Conservation (phyloP, 2,113 vertebrate genomes). For the Chionomys nivalis region DNA sequence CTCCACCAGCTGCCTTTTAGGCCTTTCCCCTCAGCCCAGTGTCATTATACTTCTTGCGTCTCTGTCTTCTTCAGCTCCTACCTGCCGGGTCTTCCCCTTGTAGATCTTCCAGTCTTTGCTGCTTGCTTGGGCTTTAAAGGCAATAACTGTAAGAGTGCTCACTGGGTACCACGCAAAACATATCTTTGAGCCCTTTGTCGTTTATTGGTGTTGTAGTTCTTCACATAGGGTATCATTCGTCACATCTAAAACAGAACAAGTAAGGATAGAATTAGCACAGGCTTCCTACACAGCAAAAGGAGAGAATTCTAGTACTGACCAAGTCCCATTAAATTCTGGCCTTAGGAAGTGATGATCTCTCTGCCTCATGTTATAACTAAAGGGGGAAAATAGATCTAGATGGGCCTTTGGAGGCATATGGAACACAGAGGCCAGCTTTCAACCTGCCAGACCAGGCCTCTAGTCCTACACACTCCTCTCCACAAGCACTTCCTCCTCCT, state of each 20-base stretch:
- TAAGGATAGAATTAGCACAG: background rate
- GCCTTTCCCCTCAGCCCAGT: background rate
- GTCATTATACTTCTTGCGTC: background rate
- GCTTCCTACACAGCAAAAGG: background rate
- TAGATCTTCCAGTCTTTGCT: background rate
- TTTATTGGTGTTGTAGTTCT: background rate
- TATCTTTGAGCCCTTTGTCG: background rate
- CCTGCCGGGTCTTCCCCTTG: too few relatives aligned
- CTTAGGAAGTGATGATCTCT: background rate
- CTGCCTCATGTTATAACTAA: background rate
- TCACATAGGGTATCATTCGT: background rate
- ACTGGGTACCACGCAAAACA: background rate
- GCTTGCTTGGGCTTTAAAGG: background rate
- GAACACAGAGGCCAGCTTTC: background rate
- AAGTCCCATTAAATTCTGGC: background rate
- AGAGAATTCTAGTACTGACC: background rate
- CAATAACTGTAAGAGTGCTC: background rate
- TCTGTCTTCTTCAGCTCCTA: background rate
- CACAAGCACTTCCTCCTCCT: too few relatives aligned
- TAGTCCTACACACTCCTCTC: too few relatives aligned
- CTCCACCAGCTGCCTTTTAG: background rate
- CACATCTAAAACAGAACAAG: background rate
- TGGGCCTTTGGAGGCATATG: accelerated
- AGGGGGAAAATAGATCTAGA: background rate
- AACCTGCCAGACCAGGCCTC: background rate